phyloP scores from a whole-genome alignment of 2,113 vertebrate species.

The Epinephelus cyanopodus region DNA sequence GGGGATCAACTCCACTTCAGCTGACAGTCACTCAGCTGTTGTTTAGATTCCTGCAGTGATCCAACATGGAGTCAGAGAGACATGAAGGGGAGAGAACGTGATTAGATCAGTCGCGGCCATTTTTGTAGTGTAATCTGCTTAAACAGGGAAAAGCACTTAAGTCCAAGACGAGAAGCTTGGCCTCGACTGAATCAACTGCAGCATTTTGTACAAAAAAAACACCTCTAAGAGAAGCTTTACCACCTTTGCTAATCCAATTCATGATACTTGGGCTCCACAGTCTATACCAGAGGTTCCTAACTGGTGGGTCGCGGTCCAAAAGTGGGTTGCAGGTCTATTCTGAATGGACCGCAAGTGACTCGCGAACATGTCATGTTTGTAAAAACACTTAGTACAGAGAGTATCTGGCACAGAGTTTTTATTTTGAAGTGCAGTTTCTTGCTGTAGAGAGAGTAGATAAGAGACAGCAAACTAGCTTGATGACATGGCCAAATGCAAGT shows the following conservation, averaged over 20 bases:
- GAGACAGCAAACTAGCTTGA: too few species aligned
- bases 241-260: constrained; percentile 24
- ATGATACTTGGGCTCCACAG: too few species aligned
- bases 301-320: too few species aligned
- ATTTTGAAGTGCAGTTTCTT: too few species aligned
- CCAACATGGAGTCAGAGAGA: constrained; percentile 10
- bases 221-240: background rate
- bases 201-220: background rate
- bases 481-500: too few species aligned
- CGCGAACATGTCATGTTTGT: too few species aligned
- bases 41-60: constrained; percentile 9
- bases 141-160: constrained; percentile 47
- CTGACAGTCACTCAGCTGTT: background rate
- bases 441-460: too few species aligned
- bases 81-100: constrained; percentile 35
- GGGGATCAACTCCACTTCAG: constrained; percentile 7
- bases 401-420: too few species aligned
- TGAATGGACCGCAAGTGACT: too few species aligned
- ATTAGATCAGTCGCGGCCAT: constrained; percentile 44
- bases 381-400: too few species aligned
- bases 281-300: too few species aligned
- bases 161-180: constrained; percentile 30
- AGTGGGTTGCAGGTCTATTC: too few species aligned
- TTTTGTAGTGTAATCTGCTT: constrained; percentile 56
- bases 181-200: background rate